A percentile compares a stretch with the other conserved stretches of the same genome.
These are phyloP conservation scores for Drosophila sp. DNA, from an alignment of 1,140 invertebrate genomes.

Conservation along the genomic window DNA sequence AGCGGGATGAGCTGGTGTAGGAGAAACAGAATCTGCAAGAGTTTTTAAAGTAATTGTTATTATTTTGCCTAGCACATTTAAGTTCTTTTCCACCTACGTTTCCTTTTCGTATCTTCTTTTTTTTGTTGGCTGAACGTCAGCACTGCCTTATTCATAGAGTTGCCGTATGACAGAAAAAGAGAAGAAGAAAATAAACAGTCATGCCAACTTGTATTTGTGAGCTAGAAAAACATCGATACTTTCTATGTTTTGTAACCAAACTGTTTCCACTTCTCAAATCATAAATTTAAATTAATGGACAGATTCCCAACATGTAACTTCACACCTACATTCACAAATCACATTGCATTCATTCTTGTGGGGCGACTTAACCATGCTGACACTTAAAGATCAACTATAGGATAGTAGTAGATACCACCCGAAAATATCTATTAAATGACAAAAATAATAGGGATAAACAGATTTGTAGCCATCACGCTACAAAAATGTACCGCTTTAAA, in stretches of 20 bases:
- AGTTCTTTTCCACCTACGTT: constrained; percentile 49
- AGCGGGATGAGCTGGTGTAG: constrained; percentile 21
- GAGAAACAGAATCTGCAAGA: constrained; percentile 21
- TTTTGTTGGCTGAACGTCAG: constrained; percentile 55
- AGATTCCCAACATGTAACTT: no score
- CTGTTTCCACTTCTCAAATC: no score
- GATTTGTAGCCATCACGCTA: no score
- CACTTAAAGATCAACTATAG: no score
- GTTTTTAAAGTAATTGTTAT: constrained; percentile 4
- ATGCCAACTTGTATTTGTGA: constrained; percentile 26
- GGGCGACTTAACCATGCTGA: no score
- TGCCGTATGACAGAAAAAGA: constrained; percentile 31
- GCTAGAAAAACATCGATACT: background rate
- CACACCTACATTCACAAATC: no score
- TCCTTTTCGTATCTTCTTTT: constrained; percentile 27
- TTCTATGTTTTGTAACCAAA: background rate
- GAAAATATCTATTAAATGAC: no score
- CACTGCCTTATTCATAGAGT: constrained; percentile 32
- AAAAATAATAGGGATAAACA: no score
- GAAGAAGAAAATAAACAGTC: background rate
- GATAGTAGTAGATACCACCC: no score
- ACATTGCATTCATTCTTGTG: no score
- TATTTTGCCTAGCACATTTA: constrained; percentile 1
- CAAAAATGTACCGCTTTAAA: no score
- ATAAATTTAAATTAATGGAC: no score